These are phyloP conservation scores for Nothocercus julius DNA, from an alignment of 2,113 vertebrate genomes.

Conservation along the genomic window DNA sequence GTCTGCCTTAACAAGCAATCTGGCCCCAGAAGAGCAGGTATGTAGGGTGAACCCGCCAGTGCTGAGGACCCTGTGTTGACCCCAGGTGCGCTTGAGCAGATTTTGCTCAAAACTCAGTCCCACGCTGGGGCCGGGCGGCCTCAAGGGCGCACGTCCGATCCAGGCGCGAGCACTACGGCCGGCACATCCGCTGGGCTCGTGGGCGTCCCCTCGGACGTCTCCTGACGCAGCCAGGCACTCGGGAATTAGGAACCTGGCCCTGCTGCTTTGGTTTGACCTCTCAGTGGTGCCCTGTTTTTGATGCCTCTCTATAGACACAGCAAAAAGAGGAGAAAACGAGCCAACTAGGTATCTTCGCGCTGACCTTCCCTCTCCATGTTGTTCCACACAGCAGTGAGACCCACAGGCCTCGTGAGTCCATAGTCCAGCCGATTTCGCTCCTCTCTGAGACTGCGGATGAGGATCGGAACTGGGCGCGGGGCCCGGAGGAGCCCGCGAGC, in stretches of 20 bases:
- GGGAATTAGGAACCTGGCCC: neutral
- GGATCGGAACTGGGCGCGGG: neutral
- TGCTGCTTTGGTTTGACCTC: neutral
- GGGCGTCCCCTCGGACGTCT: neutral
- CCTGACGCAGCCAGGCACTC: neutral
- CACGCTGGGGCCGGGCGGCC: too few species aligned
- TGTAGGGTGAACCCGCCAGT: neutral
- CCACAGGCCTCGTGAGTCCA: neutral
- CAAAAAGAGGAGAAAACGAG: neutral
- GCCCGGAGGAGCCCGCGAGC: neutral
- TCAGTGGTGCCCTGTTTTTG: neutral
- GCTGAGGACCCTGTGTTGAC: neutral
- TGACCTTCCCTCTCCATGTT: neutral
- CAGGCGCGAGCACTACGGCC: neutral
- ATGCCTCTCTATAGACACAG: neutral
- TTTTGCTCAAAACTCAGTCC: neutral
- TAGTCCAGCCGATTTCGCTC: neutral
- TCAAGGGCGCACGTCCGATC: too few species aligned
- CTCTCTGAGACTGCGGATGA: neutral
- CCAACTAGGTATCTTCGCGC: neutral
- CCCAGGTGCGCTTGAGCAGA: accelerated
- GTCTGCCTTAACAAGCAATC: neutral
- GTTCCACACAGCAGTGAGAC: neutral
- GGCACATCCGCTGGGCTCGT: neutral
- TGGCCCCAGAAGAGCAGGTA: neutral